Evolutionary conservation across 1,140 invertebrate species (phyloP).

Genomic region (Proctacanthus coquilletti): DNA sequence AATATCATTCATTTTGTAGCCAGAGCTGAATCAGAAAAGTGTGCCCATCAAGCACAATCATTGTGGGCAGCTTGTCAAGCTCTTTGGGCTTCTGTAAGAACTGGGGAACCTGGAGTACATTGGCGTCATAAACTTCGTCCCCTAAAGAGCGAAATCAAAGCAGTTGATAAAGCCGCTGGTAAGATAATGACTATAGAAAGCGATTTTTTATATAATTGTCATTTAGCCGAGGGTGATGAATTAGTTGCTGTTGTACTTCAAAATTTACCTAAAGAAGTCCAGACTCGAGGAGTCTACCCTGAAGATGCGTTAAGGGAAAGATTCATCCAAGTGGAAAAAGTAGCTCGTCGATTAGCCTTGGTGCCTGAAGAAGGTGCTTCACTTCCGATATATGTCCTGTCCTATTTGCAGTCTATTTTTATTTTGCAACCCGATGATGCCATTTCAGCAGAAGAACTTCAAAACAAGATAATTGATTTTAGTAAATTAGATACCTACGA

Average conservation of each 20-base stretch:
- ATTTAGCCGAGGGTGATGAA: conserved; percentile 39
- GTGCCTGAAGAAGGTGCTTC: conserved; percentile 68
- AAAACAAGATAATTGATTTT: conserved; percentile 52
- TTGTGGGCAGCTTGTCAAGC: conserved; percentile 87
- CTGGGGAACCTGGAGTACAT: conserved; percentile 34
- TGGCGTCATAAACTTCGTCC: conserved; percentile 48
- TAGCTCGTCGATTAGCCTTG: conserved; percentile 59
- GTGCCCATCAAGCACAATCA: conserved; percentile 64
- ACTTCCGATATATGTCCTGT: conserved; percentile 68
- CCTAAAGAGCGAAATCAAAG: conserved; percentile 55
- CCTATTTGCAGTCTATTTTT: conserved; percentile 68
- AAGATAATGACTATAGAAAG: conserved; percentile 14
- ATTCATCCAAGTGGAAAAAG: conserved; percentile 61
- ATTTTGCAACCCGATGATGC: conserved; percentile 46
- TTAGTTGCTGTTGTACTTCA: conserved; percentile 56
- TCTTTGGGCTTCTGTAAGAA: conserved; percentile 58
- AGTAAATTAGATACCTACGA: conserved; percentile 66
- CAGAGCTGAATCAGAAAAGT: conserved; percentile 61
- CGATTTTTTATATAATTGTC: conserved; percentile 18
- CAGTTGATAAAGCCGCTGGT: conserved; percentile 52
- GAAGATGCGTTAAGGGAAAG: conserved; percentile 70
- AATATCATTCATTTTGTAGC: conserved; percentile 35
- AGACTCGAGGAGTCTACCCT: conserved; percentile 66
- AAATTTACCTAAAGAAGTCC: conserved; percentile 59
- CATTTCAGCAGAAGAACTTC: conserved; percentile 50